Percentiles rank a stretch among this genome's conserved stretches.
These are phyloP conservation scores for Cephalopholis sonnerati DNA, from an alignment of 2,113 vertebrate genomes.

Conservation along the genomic window DNA sequence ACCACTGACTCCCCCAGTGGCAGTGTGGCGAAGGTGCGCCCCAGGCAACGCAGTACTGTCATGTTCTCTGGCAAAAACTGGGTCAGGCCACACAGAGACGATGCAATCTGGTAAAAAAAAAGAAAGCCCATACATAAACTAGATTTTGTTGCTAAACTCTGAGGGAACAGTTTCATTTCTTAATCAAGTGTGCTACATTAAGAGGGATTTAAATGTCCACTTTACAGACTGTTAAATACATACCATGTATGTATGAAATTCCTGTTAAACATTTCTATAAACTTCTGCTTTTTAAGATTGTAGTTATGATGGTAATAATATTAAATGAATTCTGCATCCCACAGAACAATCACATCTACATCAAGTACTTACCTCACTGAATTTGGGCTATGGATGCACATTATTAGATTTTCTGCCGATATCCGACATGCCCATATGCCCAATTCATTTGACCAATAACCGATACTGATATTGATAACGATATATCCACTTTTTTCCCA, in stretches of 20 bases:
- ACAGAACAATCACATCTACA: too few species aligned
- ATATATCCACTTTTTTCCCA: too few species aligned
- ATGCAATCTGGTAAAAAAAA: conserved; percentile 72
- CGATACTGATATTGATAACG: too few species aligned
- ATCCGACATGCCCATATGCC: too few species aligned
- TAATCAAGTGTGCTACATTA: background rate
- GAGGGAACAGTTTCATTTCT: background rate
- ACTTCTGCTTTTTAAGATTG: background rate
- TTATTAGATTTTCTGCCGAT: too few species aligned
- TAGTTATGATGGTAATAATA: background rate
- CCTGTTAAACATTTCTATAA: background rate
- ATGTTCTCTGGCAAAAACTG: conserved; percentile 86
- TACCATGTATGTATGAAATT: background rate
- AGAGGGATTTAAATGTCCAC: background rate
- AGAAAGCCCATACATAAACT: background rate
- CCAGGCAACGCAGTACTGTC: conserved; percentile 83
- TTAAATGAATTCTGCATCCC: too few species aligned
- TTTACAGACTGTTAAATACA: too few species aligned
- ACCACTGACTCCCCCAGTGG: conserved; percentile 89
- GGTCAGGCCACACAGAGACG: conserved; percentile 89
- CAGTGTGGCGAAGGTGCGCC: conserved; percentile 87
- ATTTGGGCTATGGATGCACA: too few species aligned
- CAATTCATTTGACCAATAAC: too few species aligned
- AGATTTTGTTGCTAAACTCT: background rate
- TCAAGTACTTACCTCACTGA: too few species aligned